These are phyloP conservation scores for Tetragonisca angustula DNA, from an alignment of 2,888 invertebrate genomes.

Conservation along the genomic window DNA sequence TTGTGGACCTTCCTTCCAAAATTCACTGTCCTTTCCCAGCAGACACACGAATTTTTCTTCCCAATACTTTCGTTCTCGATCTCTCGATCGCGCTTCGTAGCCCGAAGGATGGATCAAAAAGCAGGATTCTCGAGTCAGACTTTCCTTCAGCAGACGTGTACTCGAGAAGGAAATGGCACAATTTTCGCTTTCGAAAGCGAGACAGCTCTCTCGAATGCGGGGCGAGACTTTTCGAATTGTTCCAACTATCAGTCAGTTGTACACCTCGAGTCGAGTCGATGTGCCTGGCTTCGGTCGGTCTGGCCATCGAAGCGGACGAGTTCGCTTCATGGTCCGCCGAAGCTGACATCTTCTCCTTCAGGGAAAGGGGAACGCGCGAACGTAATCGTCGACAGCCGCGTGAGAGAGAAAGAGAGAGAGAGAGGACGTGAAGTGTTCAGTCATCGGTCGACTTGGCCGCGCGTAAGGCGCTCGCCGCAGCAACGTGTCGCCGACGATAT, in stretches of 20 bases:
- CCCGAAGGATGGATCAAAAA: too few species aligned
- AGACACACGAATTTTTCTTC: too few species aligned
- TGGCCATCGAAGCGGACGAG: conserved; percentile 40
- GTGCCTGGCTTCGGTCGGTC: conserved; percentile 18
- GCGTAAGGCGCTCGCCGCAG: conserved; percentile 26
- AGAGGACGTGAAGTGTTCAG: conserved; percentile 46
- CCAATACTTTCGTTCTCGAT: too few species aligned
- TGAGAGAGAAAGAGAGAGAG: neutral
- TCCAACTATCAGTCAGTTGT: conserved; percentile 25
- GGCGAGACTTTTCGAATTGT: conserved; percentile 26
- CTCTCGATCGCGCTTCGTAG: too few species aligned
- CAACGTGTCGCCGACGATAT: conserved; percentile 65
- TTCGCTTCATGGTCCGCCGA: conserved; percentile 57
- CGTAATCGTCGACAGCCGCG: conserved; percentile 32
- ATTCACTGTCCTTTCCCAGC: too few species aligned
- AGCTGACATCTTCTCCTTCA: conserved; percentile 26
- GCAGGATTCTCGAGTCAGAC: too few species aligned
- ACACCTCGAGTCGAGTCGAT: conserved; percentile 18
- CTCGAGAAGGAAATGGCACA: too few species aligned
- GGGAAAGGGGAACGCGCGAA: conserved; percentile 6
- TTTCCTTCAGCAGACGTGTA: too few species aligned
- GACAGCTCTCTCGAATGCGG: neutral
- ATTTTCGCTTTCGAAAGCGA: neutral
- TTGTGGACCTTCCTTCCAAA: too few species aligned
- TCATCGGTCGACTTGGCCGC: conserved; percentile 35